These are phyloP conservation scores for Monomorium pharaonis DNA, from an alignment of 1,140 invertebrate genomes.

Conservation along the genomic window DNA sequence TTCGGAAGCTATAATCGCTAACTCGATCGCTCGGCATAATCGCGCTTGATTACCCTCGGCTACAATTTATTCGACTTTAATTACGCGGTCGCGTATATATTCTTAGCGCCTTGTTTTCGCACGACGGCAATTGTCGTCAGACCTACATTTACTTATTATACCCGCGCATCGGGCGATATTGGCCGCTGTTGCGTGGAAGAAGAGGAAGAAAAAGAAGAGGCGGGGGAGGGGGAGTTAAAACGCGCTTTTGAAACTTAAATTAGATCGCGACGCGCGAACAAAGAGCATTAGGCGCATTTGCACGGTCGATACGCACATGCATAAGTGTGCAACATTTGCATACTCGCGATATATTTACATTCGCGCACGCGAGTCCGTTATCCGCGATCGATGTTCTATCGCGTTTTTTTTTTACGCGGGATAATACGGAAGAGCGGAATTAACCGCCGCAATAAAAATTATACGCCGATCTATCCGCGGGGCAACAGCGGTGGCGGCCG, in stretches of 20 bases:
- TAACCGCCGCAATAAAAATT: slow-evolving; percentile 40
- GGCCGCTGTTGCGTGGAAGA: not conserved
- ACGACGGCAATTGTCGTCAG: not conserved
- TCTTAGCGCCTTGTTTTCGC: not conserved
- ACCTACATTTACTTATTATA: not conserved
- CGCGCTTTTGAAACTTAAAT: slow-evolving; percentile 45
- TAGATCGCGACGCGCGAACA: slow-evolving; percentile 31
- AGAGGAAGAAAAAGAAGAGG: not conserved
- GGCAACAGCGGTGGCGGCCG: not conserved
- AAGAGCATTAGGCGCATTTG: slow-evolving; percentile 38
- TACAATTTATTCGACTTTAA: not conserved
- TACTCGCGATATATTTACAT: slow-evolving; percentile 51
- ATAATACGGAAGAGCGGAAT: slow-evolving; percentile 20
- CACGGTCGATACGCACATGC: slow-evolving; percentile 46
- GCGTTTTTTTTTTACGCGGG: not conserved
- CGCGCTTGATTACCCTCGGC: not conserved
- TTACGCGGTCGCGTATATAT: not conserved
- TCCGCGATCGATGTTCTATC: slow-evolving; percentile 32
- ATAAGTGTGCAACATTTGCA: slow-evolving; percentile 43
- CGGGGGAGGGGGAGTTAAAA: slow-evolving; percentile 1
- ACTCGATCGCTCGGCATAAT: not conserved
- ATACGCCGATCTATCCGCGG: not conserved
- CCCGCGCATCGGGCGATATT: not conserved
- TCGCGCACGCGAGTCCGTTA: slow-evolving; percentile 26
- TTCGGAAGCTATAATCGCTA: not conserved